phyloP scores from a whole-genome alignment of 2,888 invertebrate genomes.

The Drosophila merina region DNA sequence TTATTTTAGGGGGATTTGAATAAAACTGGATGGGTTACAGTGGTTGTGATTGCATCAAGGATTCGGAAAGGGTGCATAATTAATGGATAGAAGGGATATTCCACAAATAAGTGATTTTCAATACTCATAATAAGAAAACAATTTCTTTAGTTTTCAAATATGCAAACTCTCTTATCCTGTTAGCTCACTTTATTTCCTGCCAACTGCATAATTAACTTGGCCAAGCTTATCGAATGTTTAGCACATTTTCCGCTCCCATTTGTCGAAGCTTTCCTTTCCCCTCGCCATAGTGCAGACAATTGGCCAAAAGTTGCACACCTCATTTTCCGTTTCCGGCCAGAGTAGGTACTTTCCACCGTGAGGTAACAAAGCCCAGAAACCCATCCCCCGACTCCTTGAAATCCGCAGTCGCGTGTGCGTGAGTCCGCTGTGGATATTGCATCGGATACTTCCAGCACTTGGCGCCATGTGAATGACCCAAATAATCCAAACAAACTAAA shows the following conservation, averaged over 20 bases:
- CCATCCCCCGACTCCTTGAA: not conserved
- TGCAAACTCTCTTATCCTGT: not conserved
- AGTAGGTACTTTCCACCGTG: constrained; percentile 39
- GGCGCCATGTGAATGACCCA: constrained; percentile 83
- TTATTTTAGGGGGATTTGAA: constrained; percentile 46
- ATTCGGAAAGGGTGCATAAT: constrained; percentile 8
- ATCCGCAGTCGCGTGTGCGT: constrained; percentile 60
- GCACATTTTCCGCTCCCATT: constrained; percentile 13
- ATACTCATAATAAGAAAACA: no score
- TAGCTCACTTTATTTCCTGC: not conserved
- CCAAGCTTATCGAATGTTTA: constrained; percentile 31
- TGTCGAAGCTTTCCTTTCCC: not conserved
- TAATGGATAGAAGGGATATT: not conserved
- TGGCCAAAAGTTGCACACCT: constrained; percentile 61
- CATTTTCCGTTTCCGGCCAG: constrained; percentile 66
- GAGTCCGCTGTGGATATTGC: constrained; percentile 55
- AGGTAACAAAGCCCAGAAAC: constrained; percentile 1
- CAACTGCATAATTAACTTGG: constrained; percentile 25
- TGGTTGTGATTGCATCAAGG: constrained; percentile 2
- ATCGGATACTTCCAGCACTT: constrained; percentile 54
- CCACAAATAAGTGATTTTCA: not conserved
- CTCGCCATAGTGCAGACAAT: constrained; percentile 28
- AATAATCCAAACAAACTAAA: constrained; percentile 77
- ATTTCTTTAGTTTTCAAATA: no score
- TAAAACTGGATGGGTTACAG: constrained; percentile 13